Base-by-base conservation (phyloP, 35 echinoderm and acorn worm genomes). In the Patiria miniata region DNA sequence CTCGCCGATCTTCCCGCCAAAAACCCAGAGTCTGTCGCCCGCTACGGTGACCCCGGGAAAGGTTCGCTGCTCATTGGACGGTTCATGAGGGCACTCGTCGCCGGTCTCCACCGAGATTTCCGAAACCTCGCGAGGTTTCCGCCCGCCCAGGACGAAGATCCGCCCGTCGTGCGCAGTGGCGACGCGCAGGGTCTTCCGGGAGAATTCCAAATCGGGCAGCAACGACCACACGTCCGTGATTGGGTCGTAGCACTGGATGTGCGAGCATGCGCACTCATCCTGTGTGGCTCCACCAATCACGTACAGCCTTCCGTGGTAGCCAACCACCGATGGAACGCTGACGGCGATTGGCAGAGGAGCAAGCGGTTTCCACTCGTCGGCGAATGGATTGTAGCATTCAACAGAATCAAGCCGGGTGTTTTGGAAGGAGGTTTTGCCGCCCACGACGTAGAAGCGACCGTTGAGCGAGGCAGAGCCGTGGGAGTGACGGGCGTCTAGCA, bases 251-350 rank as follows among this genome's bases (percentile, higher is more conserved):
- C 89, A 76, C 58, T 94, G 87, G 15, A 94, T 81, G 33, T 86
- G 60, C 2, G 77, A 69, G 39, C 83, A 89, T 2, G 92, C 55
- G 8, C 69, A 80, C 36, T 89, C 88, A 55, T 90, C 87, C 33
- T 94, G 77, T 5, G 87, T 90, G 21, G 87, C 87, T n/a, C 92
- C 92, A 18, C 92, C 92, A 36, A 90, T 61, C 2, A 94, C 92
- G 51, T 94, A 94, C 18, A 94, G 17, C 38, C 78, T 87, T 0
- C 42, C 42, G 14, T 76, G 53, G 23, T 78, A 54, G 8, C 69
- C 54, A 17, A 79, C 61, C 16, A 94, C 83, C 0, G 92, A 89
- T 40, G 92, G 87, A 8, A 94, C 87, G 47, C 92, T 94, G 23
- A 94, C 87, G 4, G 92, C 83, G 5, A 86, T 90, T 82, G 88